Conservation (phyloP, 1,140 invertebrate genomes). For the Cyphomyrmex costatus region DNA sequence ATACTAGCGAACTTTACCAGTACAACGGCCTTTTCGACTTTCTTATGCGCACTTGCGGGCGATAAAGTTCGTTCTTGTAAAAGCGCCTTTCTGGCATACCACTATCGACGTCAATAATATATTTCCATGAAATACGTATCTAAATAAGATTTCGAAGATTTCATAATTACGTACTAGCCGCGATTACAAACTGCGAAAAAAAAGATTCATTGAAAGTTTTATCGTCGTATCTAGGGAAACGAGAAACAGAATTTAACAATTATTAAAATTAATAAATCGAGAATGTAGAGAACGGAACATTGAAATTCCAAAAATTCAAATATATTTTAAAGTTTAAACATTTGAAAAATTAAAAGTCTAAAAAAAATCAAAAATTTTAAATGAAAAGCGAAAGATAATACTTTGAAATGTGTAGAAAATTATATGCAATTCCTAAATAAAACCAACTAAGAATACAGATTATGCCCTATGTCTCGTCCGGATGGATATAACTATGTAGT, state of each 20-base stretch:
- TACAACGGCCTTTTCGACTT: slow-evolving; percentile 35
- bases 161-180: slow-evolving; percentile 41
- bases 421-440: background rate
- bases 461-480: no score
- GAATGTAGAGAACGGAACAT: background rate
- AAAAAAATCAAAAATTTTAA: background rate
- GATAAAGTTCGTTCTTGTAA: slow-evolving; percentile 59
- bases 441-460: no score
- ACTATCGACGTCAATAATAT: slow-evolving; percentile 33
- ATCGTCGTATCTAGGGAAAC: background rate
- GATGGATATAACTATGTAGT: no score
- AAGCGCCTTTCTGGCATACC: slow-evolving; percentile 41
- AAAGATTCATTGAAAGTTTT: slow-evolving; percentile 27
- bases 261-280: slow-evolving; percentile 13
- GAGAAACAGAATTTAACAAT: background rate
- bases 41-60: slow-evolving; percentile 49
- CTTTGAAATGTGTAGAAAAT: background rate
- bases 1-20: slow-evolving; percentile 39
- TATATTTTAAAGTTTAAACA: background rate
- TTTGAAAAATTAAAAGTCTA: background rate
- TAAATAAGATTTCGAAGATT: slow-evolving; percentile 44
- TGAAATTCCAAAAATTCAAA: background rate
- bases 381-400: background rate
- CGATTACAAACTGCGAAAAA: slow-evolving; percentile 17
- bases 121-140: background rate